Evolutionary conservation across 2,797 vertebrate genomes (phyloP).

Genomic region (Alouatta caraya): DNA sequence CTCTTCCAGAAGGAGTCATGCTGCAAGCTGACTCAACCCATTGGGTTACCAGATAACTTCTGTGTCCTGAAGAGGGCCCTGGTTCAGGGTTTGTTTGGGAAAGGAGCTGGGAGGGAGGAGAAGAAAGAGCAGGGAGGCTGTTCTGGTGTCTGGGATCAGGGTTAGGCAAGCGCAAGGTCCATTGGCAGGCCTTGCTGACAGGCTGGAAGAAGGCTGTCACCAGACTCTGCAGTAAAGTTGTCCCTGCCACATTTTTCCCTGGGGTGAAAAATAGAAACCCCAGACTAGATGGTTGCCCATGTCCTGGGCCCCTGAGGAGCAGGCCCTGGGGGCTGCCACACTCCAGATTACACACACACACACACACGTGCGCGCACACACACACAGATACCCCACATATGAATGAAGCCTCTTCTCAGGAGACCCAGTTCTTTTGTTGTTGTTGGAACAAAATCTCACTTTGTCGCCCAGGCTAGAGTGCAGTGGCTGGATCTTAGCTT

Average conservation of each 20-base stretch:
- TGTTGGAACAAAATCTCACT: background rate
- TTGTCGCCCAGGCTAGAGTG: background rate
- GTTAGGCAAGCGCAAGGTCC: background rate
- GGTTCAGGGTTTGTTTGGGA: background rate
- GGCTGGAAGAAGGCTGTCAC: background rate
- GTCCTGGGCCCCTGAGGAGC: background rate
- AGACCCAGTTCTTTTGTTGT: background rate
- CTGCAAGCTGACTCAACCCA: background rate
- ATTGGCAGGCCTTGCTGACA: background rate
- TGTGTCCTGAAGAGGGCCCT: background rate
- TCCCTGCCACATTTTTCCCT: background rate
- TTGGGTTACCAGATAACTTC: background rate
- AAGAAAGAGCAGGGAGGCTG: background rate
- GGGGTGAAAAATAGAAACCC: background rate
- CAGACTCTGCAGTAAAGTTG: background rate
- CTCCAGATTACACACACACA: rapidly evolving
- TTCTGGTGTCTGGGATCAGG: background rate
- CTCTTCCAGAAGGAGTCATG: background rate
- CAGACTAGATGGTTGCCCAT: background rate
- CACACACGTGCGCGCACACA: rapidly evolving
- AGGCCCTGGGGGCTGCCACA: background rate
- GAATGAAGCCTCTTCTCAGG: background rate
- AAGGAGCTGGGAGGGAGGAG: background rate
- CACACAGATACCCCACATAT: rapidly evolving
- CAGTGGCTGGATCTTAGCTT: background rate